Conservation (phyloP, 2,888 invertebrate genomes). For the Phlogophora meticulosa region DNA sequence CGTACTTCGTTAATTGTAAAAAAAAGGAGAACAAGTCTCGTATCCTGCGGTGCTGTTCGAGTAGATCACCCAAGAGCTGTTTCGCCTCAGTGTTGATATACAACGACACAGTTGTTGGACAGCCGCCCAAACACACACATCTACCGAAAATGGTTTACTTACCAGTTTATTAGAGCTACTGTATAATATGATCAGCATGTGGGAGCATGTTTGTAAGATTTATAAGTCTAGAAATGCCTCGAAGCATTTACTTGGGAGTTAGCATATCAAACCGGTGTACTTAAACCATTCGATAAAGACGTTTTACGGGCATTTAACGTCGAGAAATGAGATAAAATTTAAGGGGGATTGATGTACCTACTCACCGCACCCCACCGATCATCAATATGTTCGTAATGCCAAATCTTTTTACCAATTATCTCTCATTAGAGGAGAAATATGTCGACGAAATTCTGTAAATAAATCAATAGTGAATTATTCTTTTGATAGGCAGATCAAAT, state of each 20-base stretch:
- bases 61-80: constrained; percentile 79
- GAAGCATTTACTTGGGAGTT: not conserved
- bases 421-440: constrained; percentile 41
- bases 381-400: constrained; percentile 44
- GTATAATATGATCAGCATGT: constrained; percentile 1
- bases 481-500: not conserved
- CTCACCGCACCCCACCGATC: constrained; percentile 18
- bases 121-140: constrained; percentile 78
- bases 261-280: constrained; percentile 8
- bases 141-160: constrained; percentile 75
- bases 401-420: constrained; percentile 52
- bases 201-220: constrained; percentile 4
- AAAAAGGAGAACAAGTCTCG: constrained; percentile 74
- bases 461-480: constrained; percentile 11
- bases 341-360: not conserved
- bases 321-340: constrained; percentile 11
- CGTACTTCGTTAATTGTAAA: constrained; percentile 80
- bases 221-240: constrained; percentile 5
- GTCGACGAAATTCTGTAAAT: constrained; percentile 6
- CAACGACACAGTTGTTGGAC: constrained; percentile 76
- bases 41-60: constrained; percentile 82
- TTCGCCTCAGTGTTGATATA: constrained; percentile 78
- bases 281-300: constrained; percentile 5
- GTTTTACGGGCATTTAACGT: constrained; percentile 14
- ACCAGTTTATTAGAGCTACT: constrained; percentile 19